phyloP scores from a whole-genome alignment of 2,888 invertebrate genomes.

The Limnephilus rhombicus region DNA sequence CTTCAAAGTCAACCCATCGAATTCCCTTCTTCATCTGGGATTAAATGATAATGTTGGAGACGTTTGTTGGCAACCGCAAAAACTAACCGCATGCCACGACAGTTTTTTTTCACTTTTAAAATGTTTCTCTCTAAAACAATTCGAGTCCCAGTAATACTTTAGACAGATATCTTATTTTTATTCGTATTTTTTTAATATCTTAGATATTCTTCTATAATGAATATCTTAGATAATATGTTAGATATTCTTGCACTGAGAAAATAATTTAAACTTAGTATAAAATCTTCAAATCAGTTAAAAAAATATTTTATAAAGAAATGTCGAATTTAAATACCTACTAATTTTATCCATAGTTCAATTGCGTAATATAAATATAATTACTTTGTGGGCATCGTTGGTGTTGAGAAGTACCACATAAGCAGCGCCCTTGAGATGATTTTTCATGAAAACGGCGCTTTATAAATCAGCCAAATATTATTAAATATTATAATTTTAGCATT shows the following conservation, averaged over 20 bases:
- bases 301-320: too few species aligned
- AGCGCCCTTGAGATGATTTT: too few species aligned
- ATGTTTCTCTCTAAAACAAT: background rate
- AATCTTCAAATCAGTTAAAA: too few species aligned
- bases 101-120: background rate
- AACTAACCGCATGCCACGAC: constrained; percentile 3
- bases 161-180: background rate
- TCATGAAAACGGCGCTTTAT: too few species aligned
- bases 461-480: too few species aligned
- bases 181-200: background rate
- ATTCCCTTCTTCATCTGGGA: constrained; percentile 23
- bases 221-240: background rate
- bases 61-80: constrained; percentile 34
- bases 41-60: constrained; percentile 34
- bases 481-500: too few species aligned
- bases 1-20: constrained; percentile 14
- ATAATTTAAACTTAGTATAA: background rate
- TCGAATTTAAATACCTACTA: too few species aligned
- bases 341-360: too few species aligned
- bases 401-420: too few species aligned
- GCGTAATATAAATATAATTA: too few species aligned
- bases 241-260: background rate
- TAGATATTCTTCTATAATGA: too few species aligned
- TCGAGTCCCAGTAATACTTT: background rate
- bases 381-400: too few species aligned